Evolutionary conservation across 1,140 invertebrate species (phyloP).

Genomic region (Copidosoma floridanum): DNA sequence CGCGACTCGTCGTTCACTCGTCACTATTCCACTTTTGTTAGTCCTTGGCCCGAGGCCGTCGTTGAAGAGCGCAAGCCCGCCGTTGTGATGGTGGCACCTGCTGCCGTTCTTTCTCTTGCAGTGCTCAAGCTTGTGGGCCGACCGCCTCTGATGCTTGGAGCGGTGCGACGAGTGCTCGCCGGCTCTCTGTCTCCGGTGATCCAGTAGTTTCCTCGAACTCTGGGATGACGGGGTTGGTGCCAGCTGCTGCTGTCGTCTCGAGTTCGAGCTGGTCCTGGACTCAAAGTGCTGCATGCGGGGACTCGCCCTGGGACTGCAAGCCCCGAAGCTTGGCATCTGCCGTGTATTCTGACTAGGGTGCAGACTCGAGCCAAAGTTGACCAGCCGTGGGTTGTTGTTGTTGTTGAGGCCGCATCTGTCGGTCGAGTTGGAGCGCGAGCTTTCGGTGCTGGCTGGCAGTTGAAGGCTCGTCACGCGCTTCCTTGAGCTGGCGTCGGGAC

Average conservation of each 20-base stretch:
- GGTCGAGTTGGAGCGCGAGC: constrained; percentile 51
- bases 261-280: constrained; percentile 22
- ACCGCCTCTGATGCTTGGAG: constrained; percentile 34
- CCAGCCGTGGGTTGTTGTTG: constrained; percentile 40
- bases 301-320: constrained; percentile 49
- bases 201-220: constrained; percentile 45
- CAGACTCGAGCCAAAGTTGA: constrained; percentile 46
- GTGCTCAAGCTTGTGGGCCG: constrained; percentile 30
- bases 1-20: constrained; percentile 20
- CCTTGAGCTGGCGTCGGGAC: background rate
- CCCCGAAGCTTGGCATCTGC: constrained; percentile 53
- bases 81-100: constrained; percentile 14
- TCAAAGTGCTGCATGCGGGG: constrained; percentile 52
- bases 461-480: background rate
- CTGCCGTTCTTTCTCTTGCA: constrained; percentile 29
- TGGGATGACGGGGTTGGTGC: constrained; percentile 38
- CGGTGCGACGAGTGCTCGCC: constrained; percentile 49
- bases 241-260: constrained; percentile 19
- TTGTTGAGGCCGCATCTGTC: constrained; percentile 46
- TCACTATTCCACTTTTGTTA: constrained; percentile 46
- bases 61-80: constrained; percentile 40
- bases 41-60: constrained; percentile 52
- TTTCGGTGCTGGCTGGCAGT: constrained; percentile 43
- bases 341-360: constrained; percentile 52
- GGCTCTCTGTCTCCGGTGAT: constrained; percentile 46